A percentile compares a stretch with the other conserved stretches of the same genome.
phyloP scores from a whole-genome alignment of 1,140 invertebrate species.

The Zaprionus gabonicus region DNA sequence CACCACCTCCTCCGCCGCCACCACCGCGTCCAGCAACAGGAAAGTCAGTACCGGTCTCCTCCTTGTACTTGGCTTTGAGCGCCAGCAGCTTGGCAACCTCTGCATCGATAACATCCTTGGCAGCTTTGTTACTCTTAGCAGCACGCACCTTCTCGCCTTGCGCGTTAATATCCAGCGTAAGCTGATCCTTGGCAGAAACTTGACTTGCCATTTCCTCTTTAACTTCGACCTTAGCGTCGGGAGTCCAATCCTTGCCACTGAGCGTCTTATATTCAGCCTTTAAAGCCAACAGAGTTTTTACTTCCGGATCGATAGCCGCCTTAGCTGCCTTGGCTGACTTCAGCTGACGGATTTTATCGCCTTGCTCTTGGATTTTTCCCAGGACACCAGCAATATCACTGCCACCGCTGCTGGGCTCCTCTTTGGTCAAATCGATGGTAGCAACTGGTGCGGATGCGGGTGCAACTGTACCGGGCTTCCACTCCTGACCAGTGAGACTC shows the following conservation, averaged over 20 bases:
- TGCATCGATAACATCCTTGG: conserved; percentile 87
- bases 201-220: conserved; percentile 40
- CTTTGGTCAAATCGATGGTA: conserved; percentile 62
- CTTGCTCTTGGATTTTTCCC: conserved; percentile 86
- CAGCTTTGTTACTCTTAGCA: conserved; percentile 86
- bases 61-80: conserved; percentile 93
- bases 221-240: conserved; percentile 70
- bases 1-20: conserved; percentile 76
- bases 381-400: conserved; percentile 50
- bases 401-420: conserved; percentile 32
- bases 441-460: conserved; percentile 41
- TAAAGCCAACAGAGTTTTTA: conserved; percentile 87
- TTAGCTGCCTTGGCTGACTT: conserved; percentile 88
- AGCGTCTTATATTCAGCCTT: conserved; percentile 88
- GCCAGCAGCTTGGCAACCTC: conserved; percentile 90
- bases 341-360: conserved; percentile 89
- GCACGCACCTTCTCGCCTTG: conserved; percentile 88
- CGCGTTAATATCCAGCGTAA: conserved; percentile 82
- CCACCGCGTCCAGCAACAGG: conserved; percentile 85
- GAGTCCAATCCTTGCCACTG: conserved; percentile 87
- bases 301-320: conserved; percentile 86
- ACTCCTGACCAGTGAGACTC: conserved; percentile 87
- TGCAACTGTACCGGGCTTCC: conserved; percentile 85
- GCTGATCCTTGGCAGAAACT: conserved; percentile 61
- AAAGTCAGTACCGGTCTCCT: conserved; percentile 89